Conservation (phyloP, 2,797 vertebrate species). For the Tokudaia tokunoshimensis region DNA sequence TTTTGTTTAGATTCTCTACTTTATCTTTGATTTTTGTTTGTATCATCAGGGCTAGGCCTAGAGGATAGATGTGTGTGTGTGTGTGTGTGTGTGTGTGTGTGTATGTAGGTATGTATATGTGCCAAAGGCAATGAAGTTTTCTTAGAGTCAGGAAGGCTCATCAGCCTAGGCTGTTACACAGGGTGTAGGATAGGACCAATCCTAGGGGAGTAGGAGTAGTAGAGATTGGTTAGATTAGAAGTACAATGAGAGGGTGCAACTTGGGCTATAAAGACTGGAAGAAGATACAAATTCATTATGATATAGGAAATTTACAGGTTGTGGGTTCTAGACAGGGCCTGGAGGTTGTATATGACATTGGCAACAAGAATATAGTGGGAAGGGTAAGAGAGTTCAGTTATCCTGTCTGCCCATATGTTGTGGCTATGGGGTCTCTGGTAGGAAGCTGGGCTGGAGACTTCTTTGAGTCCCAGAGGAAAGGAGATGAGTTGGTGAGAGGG, state of each 20-base stretch:
- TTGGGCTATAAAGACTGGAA: background rate
- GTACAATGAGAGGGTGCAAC: background rate
- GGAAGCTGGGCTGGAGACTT: background rate
- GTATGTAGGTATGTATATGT: too few species aligned
- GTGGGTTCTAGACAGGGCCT: background rate
- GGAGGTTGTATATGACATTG: background rate
- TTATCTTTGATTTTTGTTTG: background rate
- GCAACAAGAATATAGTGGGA: background rate
- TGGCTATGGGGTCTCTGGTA: background rate
- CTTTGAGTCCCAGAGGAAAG: background rate
- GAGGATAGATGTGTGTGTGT: background rate
- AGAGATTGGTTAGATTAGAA: background rate
- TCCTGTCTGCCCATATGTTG: background rate
- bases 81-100: too few species aligned
- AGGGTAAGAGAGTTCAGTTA: background rate
- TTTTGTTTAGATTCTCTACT: background rate
- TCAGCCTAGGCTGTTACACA: background rate
- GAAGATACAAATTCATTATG: background rate
- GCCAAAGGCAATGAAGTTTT: background rate
- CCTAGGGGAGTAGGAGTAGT: background rate
- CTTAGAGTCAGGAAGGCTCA: background rate
- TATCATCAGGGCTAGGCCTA: background rate
- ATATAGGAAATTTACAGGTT: background rate
- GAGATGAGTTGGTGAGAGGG: background rate
- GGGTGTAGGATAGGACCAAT: background rate